Evolutionary conservation across 2,888 invertebrate species (phyloP), one percentile per base, ranked within the genome.

Genomic region (Notocelia uddmanniana): DNA sequence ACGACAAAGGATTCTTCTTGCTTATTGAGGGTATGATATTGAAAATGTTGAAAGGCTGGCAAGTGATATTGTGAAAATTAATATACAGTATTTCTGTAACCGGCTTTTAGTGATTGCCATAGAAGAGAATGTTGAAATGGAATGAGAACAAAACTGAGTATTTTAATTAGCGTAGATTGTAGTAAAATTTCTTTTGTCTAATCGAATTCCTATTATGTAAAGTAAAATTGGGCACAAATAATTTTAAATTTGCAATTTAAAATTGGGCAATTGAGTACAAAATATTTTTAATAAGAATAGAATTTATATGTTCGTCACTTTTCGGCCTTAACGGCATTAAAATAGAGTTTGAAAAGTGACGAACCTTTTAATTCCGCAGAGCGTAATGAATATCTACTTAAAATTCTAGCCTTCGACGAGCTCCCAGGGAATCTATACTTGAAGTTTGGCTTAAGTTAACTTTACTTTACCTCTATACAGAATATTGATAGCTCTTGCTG

Each of bases 1-100:
- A 96, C 84, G 95, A 96, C 77, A 95, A 96, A 81, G 97, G 97
- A 78, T 97, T 96, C 87, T 96, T 97, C 83, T 91, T 97, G 74
- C 95, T 97, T 79, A 95, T 97, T 62, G 97, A 97, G 95, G 96
- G 96, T 96, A 83, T 88, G 73, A 74, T 55, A n/a, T n/a, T 72
- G 45, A 19, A 60, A 48, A 63, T 21, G 52, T 26, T 41, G 34
- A 54, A 26, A 18, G 31, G 58, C 37, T 52, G 19, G 13, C 18
- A 41, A 54, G 37, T 41, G 34, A 23, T 23, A 48, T n/a, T 23
- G 23, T 63, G 19, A 50, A 62, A 37, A n/a, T 54, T 21, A 55
- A 23, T 66, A 5, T n/a, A n/a, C n/a, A n/a, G n/a, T 18, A 18
- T 48, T 48, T 31, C 18, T 37, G 18, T 8, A 37, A 15, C 18